Conservation (phyloP, 2,888 invertebrate species). For the Hypercompe scribonia region DNA sequence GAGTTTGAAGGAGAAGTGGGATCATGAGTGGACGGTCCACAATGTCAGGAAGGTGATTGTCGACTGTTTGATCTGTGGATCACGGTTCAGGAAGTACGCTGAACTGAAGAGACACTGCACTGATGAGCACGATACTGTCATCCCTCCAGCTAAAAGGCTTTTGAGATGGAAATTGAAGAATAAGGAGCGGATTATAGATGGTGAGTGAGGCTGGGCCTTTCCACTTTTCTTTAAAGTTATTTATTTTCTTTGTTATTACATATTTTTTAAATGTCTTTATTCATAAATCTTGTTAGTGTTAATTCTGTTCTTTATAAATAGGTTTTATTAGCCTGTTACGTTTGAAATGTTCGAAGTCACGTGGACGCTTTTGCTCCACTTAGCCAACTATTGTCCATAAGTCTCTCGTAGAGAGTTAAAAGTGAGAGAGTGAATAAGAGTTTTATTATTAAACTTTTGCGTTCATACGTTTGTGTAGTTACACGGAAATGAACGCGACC, state of each 20-base stretch:
- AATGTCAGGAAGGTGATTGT: conserved; percentile 77
- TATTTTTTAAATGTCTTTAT: background rate
- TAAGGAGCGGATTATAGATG: conserved; percentile 32
- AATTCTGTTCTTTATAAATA: background rate
- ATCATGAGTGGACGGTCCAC: conserved; percentile 80
- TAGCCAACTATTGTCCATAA: background rate
- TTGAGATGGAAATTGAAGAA: conserved; percentile 51
- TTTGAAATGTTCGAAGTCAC: background rate
- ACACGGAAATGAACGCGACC: background rate
- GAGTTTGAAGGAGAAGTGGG: conserved; percentile 79
- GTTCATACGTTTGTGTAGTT: background rate
- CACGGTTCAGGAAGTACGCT: conserved; percentile 77
- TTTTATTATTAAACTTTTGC: background rate
- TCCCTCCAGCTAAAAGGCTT: conserved; percentile 69
- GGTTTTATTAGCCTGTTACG: background rate
- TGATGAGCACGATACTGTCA: conserved; percentile 62
- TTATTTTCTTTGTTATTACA: conserved; percentile 3
- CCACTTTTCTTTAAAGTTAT: background rate
- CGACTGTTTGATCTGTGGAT: conserved; percentile 74
- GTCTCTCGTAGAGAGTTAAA: background rate
- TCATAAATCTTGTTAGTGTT: background rate
- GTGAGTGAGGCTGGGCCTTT: conserved; percentile 25
- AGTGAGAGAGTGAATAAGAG: background rate
- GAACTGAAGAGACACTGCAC: conserved; percentile 75
- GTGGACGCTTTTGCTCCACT: background rate